Conservation (phyloP, 2,888 invertebrate species). For the Mesoligia furuncula region DNA sequence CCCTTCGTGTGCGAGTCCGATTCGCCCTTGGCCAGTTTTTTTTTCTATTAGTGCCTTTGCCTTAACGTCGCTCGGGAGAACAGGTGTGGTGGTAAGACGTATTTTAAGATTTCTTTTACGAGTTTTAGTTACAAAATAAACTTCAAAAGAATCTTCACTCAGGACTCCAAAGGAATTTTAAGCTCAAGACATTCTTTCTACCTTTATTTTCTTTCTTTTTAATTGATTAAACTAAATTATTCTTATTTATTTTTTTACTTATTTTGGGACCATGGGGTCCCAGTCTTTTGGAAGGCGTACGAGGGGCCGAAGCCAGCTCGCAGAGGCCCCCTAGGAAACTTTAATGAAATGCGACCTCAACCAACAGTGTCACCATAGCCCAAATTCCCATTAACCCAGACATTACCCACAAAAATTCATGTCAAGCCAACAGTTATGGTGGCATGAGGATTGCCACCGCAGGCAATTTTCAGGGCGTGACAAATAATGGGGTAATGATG, state of each 20-base stretch:
- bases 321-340: too few species aligned
- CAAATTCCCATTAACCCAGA: slow-evolving; percentile 63
- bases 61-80: too few species aligned
- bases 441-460: slow-evolving; percentile 67
- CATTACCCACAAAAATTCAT: slow-evolving; percentile 64
- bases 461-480: slow-evolving; percentile 79
- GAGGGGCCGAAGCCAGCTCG: too few species aligned
- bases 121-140: not conserved
- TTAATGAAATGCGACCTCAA: not conserved
- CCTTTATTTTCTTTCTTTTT: too few species aligned
- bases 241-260: too few species aligned
- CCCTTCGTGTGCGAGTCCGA: too few species aligned
- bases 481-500: slow-evolving; percentile 72
- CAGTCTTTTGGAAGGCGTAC: too few species aligned
- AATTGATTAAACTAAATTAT: too few species aligned
- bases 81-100: not conserved
- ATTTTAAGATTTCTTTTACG: not conserved
- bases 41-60: not conserved
- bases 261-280: too few species aligned
- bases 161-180: not conserved
- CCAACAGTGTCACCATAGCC: slow-evolving; percentile 38
- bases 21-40: too few species aligned
- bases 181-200: not conserved
- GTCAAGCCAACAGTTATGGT: slow-evolving; percentile 66
- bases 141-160: not conserved